phyloP scores from a whole-genome alignment of 2,888 invertebrate species.

The Drosophila birchii region DNA sequence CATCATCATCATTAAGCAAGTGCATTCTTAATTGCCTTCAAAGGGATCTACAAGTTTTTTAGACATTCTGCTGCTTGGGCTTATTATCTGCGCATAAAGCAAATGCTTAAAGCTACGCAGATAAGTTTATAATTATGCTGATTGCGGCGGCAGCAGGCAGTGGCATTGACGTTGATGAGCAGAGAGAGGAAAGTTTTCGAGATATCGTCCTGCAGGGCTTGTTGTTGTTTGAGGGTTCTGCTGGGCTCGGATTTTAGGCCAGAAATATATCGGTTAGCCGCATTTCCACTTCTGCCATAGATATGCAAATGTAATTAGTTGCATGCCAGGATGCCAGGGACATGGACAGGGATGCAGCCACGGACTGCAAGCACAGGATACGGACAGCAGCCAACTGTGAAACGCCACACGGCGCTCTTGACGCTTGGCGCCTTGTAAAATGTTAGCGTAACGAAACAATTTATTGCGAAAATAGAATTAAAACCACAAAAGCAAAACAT shows the following conservation, averaged over 20 bases:
- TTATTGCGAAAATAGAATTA: slow-evolving; percentile 82
- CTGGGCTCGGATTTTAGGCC: slow-evolving; percentile 32
- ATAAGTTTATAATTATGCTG: slow-evolving; percentile 82
- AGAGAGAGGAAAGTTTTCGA: slow-evolving; percentile 23
- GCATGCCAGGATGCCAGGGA: slow-evolving; percentile 78
- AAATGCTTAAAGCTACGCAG: slow-evolving; percentile 61
- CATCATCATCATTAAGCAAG: slow-evolving; percentile 53
- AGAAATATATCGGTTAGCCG: slow-evolving; percentile 47
- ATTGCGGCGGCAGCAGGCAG: slow-evolving; percentile 60
- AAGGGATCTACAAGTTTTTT: slow-evolving; percentile 55
- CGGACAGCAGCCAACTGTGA: slow-evolving; percentile 64
- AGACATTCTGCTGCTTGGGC: slow-evolving; percentile 11
- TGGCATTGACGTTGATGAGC: slow-evolving; percentile 50
- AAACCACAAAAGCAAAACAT: slow-evolving; percentile 81
- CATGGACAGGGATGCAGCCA: slow-evolving; percentile 35
- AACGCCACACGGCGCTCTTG: slow-evolving; percentile 54
- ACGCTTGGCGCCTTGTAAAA: slow-evolving; percentile 66
- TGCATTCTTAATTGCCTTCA: slow-evolving; percentile 73
- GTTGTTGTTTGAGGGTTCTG: slow-evolving; percentile 8
- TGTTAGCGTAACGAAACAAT: slow-evolving; percentile 81
- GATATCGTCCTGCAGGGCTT: slow-evolving; percentile 10
- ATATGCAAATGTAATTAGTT: slow-evolving; percentile 84
- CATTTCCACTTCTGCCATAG: slow-evolving; percentile 68
- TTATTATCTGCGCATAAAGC: slow-evolving; percentile 60
- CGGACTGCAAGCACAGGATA: slow-evolving; percentile 46